Evolutionary conservation across 1,140 invertebrate species (phyloP), one percentile per base, ranked within the genome.

Genomic region (Elymnias hypermnestra): DNA sequence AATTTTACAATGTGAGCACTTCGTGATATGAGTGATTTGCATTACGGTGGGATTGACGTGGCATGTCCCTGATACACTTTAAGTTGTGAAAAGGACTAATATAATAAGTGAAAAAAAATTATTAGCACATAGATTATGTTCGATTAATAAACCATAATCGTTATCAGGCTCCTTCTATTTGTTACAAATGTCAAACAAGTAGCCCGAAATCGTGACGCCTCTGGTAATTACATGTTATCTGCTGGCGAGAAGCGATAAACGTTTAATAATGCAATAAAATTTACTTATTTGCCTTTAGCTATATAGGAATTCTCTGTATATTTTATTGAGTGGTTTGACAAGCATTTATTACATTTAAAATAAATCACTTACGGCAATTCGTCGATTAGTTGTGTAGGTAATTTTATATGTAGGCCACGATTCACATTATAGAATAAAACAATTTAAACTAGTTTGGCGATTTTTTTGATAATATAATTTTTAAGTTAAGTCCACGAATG

Each of bases 171-270:
- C 14, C 29, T 7, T 7, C 13, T 33, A 12, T 33, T 13, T 33
- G 12, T 33, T 33, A 33, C 36, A 47, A 47, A 47, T 47, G 36
- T 47, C 37, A 47, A 33, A 15, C 5, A 33, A 33, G 28, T 13
- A 21, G 6, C 19, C 36, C 26, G 29, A 47, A 47, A 33, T 47
- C 45, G 45, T 47, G 37, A 40, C 37, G 37, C 37, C 37, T 39
- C 19, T 13, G 28, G 26, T 37, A 19, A 25, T 18, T 47, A 47
- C 36, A 47, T 37, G 37, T 46, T 46, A 39, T 31, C 44, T 15
- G 12, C 7, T 8, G 21, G 44, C 26, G 13, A 33, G 29, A 33
- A 33, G 29, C 29, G 29, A 47, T 47, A 25, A 43, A 35, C 19
- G 13, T 5, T 13, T 23, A 33, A 40, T 33, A 33, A 33, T 33